These are phyloP conservation scores for Osmerus eperlanus DNA, from an alignment of 2,113 vertebrate genomes.

Conservation along the genomic window DNA sequence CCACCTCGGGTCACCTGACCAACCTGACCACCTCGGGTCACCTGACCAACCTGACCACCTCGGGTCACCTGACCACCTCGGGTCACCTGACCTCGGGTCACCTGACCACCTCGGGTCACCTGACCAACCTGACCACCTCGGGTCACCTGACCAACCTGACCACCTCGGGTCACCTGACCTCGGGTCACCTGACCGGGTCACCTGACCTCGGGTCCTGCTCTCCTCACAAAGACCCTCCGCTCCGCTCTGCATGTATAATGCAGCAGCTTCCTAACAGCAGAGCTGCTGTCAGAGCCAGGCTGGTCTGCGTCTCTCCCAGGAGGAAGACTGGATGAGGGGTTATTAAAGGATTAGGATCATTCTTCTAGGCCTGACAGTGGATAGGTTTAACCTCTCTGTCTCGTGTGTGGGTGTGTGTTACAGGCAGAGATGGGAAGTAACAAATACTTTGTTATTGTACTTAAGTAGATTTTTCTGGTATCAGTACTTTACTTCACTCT, in stretches of 20 bases:
- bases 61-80: background rate
- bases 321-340: conserved; percentile 58
- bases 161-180: no score
- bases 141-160: no score
- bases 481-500: no score
- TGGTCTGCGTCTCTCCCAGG: background rate
- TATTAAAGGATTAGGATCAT: conserved; percentile 64
- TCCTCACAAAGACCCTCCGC: background rate
- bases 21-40: no score
- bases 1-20: no score
- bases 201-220: background rate
- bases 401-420: conserved; percentile 11
- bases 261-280: conserved; percentile 18
- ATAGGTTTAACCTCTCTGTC: conserved; percentile 18
- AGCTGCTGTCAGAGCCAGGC: conserved; percentile 42
- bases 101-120: no score
- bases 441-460: no score
- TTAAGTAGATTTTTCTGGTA: no score
- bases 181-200: background rate
- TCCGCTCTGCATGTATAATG: conserved; percentile 25
- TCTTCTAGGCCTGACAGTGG: conserved; percentile 58
- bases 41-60: no score
- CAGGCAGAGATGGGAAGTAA: no score
- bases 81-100: background rate
- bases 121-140: no score